These are phyloP conservation scores for Labeo catla DNA, from an alignment of 2,113 vertebrate species.

Conservation along the genomic window DNA sequence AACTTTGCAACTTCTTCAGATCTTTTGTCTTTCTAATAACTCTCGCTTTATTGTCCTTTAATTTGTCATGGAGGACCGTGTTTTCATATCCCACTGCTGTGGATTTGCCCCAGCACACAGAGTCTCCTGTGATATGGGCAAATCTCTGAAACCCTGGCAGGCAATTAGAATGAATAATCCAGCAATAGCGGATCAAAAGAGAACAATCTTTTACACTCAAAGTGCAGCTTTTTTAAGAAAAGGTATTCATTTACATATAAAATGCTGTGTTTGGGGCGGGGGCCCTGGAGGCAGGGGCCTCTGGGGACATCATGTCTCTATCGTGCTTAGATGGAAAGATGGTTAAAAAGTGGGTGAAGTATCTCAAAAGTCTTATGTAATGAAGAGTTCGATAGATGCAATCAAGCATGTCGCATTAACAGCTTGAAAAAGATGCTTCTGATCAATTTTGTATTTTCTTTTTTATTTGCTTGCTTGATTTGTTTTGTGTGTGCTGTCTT, in stretches of 20 bases:
- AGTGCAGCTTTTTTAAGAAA: constrained; percentile 59
- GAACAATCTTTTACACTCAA: constrained; percentile 53
- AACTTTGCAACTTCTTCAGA: constrained; percentile 36
- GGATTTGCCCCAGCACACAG: neutral
- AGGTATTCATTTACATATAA: constrained; percentile 62
- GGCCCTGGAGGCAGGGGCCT: constrained; percentile 51
- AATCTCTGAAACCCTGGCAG: constrained; percentile 61
- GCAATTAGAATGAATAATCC: constrained; percentile 66
- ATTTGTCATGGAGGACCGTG: neutral
- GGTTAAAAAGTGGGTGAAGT: constrained; percentile 34
- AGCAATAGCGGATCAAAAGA: constrained; percentile 69
- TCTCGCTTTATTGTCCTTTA: constrained; percentile 40
- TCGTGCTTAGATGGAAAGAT: constrained; percentile 43
- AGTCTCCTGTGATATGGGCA: constrained; percentile 61
- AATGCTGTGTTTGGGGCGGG: constrained; percentile 56
- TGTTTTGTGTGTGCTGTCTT: neutral
- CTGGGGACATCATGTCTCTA: constrained; percentile 46
- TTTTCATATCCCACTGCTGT: constrained; percentile 31
- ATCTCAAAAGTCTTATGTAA: constrained; percentile 25
- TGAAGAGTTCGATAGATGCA: constrained; percentile 10
- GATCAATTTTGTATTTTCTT: neutral
- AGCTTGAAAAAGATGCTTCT: neutral
- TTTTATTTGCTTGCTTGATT: neutral
- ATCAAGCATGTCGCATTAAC: neutral
- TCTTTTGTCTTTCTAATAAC: constrained; percentile 43